A percentile compares a stretch with the other conserved stretches of the same genome.
phyloP scores from a whole-genome alignment of 2,888 invertebrate species.

The Acholoe squamosa region DNA sequence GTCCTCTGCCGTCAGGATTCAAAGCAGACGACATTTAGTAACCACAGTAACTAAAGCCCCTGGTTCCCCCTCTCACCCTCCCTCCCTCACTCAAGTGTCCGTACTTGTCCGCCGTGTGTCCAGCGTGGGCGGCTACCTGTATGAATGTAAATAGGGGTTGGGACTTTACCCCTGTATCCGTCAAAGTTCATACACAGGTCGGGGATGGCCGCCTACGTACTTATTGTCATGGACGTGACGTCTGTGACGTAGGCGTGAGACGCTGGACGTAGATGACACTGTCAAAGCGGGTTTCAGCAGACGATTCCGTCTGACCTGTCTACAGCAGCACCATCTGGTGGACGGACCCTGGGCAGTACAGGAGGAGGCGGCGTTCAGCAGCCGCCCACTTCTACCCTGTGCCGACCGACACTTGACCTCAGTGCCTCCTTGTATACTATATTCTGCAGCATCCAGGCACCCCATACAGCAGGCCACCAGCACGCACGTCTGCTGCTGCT shows the following conservation, averaged over 20 bases:
- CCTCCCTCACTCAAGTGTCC: too few relatives aligned
- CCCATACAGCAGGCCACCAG: not conserved
- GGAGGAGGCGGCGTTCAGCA: not conserved
- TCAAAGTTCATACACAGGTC: not conserved
- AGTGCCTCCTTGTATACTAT: not conserved
- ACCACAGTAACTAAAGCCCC: too few relatives aligned
- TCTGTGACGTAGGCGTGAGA: too few relatives aligned
- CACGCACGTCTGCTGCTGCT: not conserved
- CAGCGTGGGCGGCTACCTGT: too few relatives aligned
- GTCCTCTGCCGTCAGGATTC: too few relatives aligned
- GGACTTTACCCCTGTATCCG: not conserved
- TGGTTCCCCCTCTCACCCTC: too few relatives aligned
- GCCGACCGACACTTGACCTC: constrained; percentile 50
- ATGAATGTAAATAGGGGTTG: not conserved
- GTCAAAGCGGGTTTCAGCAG: not conserved
- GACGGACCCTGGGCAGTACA: not conserved
- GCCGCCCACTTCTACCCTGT: not conserved
- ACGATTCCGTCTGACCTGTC: constrained; percentile 19
- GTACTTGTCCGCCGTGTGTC: too few relatives aligned
- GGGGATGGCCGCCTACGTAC: not conserved
- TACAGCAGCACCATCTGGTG: constrained; percentile 24
- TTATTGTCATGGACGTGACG: too few relatives aligned
- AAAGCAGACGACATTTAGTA: too few relatives aligned
- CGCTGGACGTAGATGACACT: not conserved
- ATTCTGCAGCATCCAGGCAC: constrained; percentile 11